Base-by-base conservation (phyloP, 2,797 vertebrate species). In the Tauraco hartlaubi region DNA sequence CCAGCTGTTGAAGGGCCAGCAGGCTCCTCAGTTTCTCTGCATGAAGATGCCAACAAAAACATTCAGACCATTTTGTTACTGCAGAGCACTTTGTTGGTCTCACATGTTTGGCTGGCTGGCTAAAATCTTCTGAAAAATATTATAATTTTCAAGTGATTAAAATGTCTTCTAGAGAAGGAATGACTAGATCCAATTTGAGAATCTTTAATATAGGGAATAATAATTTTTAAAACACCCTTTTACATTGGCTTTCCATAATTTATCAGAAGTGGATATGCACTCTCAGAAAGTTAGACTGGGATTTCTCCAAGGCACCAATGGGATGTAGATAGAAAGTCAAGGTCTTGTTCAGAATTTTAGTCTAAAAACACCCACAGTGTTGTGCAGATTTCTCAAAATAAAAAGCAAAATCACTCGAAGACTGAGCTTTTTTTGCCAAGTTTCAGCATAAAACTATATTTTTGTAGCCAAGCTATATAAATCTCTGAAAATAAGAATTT, bases 381-480 rank as follows among this genome's bases (percentile, higher is more conserved):
- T 73, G 29, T 86, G 21, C 26, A 55, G 46, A 86, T 90, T 84
- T 88, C 82, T 90, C 85, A 94, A 85, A 93, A 81, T 72, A 84
- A 92, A 73, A 81, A 76, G 19, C 73, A 85, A 93, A 93, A 94
- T 96, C 31, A 11, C 44, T 97, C 73, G 76, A 69, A 92, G 71
- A 63, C 55, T 64, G 55, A 85, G 58, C 7, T 44, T 81, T 55
- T 77, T 68, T 79, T 93, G 91, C 83, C 88, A 91, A 82, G 59
- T 95, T 97, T 94, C 68, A 93, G 52, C 25, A 76, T 54, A 85
- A 81, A 78, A 89, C 22, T 73, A 2, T 90, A 68, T 85, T 97
- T 97, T 93, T 93, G 72, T 73, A 80, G 92, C 72, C 85, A 89
- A 94, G 48, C 61, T 95, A 73, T 95, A 73, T 80, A 89, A 90